Evolutionary conservation across 23 tunicate species (phyloP).

Genomic region (Trididemnum miniatum): DNA sequence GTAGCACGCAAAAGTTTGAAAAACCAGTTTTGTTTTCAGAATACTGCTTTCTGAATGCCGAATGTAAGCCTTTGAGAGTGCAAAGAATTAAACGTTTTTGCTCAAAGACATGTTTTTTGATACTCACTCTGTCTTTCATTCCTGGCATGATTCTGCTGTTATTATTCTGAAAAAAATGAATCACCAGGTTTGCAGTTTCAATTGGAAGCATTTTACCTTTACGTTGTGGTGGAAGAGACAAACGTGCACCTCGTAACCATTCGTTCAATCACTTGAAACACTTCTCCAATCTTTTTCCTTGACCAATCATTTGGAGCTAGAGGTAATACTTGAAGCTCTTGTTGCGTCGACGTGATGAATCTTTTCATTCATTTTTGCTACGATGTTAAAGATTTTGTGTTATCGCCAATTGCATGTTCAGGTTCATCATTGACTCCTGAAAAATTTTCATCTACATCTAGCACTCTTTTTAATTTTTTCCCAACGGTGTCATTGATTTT

Average conservation of each 20-base stretch:
- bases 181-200: not conserved
- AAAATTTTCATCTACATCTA: constrained; percentile 5
- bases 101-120: not conserved
- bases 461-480: not conserved
- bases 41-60: constrained; percentile 5
- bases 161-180: not conserved
- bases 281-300: not conserved
- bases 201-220: not conserved
- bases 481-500: not conserved
- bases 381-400: not conserved
- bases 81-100: not conserved
- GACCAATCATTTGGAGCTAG: not conserved
- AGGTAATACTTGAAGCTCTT: constrained; percentile 5
- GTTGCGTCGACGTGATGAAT: not conserved
- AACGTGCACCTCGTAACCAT: not conserved
- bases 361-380: not conserved
- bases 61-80: constrained; percentile 1
- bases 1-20: not conserved
- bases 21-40: not conserved
- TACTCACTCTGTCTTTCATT: constrained; percentile 3
- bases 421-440: not conserved
- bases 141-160: constrained; percentile 16
- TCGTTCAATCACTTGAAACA: not conserved
- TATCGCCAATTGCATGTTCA: not conserved
- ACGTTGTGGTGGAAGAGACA: not conserved